Evolutionary conservation across 2,888 invertebrate genomes (phyloP).

Genomic region (Pocota personata): DNA sequence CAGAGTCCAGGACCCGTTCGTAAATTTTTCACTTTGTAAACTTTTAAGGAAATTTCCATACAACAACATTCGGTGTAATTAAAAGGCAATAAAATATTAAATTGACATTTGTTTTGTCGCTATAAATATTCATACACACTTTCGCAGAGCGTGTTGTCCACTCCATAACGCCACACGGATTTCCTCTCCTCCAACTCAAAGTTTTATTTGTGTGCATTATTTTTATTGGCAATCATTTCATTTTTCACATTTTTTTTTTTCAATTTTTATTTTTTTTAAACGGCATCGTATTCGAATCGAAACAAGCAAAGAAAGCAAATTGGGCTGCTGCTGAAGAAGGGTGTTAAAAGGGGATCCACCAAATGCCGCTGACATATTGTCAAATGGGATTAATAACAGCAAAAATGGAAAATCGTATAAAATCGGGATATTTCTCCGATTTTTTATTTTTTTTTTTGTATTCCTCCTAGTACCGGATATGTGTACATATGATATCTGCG

Average conservation of each 20-base stretch:
- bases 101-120: conserved; percentile 65
- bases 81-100: conserved; percentile 72
- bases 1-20: not conserved
- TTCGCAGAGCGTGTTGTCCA: conserved; percentile 22
- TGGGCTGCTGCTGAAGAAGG: not conserved
- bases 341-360: not conserved
- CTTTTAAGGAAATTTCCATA: conserved; percentile 69
- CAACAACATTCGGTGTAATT: conserved; percentile 66
- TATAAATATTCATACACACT: conserved; percentile 67
- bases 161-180: not conserved
- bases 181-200: not conserved
- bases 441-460: conserved; percentile 9
- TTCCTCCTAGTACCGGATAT: conserved; percentile 18
- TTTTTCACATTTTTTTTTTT: conserved; percentile 15
- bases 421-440: conserved; percentile 32
- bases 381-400: conserved; percentile 66
- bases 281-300: conserved; percentile 9
- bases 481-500: not conserved
- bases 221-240: conserved; percentile 56
- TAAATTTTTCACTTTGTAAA: conserved; percentile 54
- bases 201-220: conserved; percentile 34
- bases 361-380: conserved; percentile 59
- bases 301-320: conserved; percentile 1
- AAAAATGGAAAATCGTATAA: conserved; percentile 31
- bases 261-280: not conserved